A percentile compares a stretch with the other conserved stretches of the same genome.
Evolutionary conservation across 2,797 vertebrate genomes (phyloP).

Genomic region (Carduelis carduelis): DNA sequence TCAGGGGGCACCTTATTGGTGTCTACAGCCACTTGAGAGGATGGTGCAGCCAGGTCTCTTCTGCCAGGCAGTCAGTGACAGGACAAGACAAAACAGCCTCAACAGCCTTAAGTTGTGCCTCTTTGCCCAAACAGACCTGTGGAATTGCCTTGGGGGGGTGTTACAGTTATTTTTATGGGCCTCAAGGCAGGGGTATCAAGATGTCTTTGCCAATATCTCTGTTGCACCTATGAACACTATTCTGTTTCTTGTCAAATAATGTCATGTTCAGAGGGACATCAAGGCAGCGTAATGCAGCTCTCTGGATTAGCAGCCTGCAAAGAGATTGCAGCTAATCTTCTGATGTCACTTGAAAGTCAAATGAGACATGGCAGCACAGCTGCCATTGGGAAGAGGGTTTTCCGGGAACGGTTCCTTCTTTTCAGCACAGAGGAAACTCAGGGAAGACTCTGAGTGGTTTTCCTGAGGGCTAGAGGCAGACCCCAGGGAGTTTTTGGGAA

Average conservation of each 20-base stretch:
- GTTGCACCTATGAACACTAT: background rate
- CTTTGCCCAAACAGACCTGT: background rate
- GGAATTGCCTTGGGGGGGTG: background rate
- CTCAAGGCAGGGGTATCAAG: background rate
- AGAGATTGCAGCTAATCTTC: slow-evolving; percentile 75
- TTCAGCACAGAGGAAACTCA: background rate
- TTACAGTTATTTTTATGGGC: background rate
- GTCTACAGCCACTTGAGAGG: background rate
- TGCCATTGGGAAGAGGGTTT: background rate
- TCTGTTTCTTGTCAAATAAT: background rate
- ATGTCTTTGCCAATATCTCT: background rate
- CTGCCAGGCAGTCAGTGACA: background rate
- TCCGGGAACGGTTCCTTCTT: background rate
- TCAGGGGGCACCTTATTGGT: background rate
- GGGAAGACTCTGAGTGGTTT: background rate
- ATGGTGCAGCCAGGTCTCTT: background rate
- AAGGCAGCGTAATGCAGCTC: background rate
- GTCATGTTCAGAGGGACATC: background rate
- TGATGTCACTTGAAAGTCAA: slow-evolving; percentile 55
- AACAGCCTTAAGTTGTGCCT: background rate
- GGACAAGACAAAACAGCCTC: background rate
- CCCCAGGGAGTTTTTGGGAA: background rate
- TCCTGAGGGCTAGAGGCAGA: background rate
- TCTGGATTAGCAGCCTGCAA: slow-evolving; percentile 64
- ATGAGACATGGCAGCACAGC: slow-evolving; percentile 35